Base-by-base conservation (phyloP, 2,113 vertebrate genomes). In the Opisthocomus hoazin region DNA sequence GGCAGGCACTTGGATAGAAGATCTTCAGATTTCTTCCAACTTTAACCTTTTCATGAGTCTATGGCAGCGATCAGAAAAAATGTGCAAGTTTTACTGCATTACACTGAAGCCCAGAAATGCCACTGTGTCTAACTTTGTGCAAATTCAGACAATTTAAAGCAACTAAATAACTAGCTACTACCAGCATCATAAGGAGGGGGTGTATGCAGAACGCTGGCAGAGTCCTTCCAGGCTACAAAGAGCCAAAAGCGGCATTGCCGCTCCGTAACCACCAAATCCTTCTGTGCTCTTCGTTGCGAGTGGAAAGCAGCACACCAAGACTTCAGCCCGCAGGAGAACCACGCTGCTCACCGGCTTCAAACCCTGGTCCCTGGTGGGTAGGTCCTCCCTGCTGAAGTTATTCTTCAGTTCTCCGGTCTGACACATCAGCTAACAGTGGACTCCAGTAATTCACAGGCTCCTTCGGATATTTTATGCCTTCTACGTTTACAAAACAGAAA, bases 201-300 rank as follows among this genome's bases (percentile, higher is more conserved):
- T 20, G 43, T 36, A 3, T 5, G 45, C 36, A 66, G 56, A 75
- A 41, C 26, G 18, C 0, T 0, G 54, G 45, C 15, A 36, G 20
- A 36, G 46, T 26, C 34, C 41, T 63, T 12, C 10, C 37, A 57
- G 50, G 65, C 36, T 54, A 9, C 46, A 24, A 54, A 24, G 23
- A 50, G 15, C n/a, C 46, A 32, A 5, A 39, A 73, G 15, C 3
- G 51, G 46, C 48, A 71, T 16, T 43, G 16, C 1, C 3, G 61
- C 57, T 71, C 56, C 0, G 0, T 18, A 27, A 26, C 68, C 58
- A 45, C 7, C 53, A 15, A 60, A 53, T 8, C 29, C 34, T 39
- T 24, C 6, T 2, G 18, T 29, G 56, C 18, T 56, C 39, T 48
- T n/a, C 15, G 19, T 17, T 1, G 0, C 3, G 34, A 53, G 79